Evolutionary conservation across 2,113 vertebrate species (phyloP).

Genomic region (Labrus mixtus): DNA sequence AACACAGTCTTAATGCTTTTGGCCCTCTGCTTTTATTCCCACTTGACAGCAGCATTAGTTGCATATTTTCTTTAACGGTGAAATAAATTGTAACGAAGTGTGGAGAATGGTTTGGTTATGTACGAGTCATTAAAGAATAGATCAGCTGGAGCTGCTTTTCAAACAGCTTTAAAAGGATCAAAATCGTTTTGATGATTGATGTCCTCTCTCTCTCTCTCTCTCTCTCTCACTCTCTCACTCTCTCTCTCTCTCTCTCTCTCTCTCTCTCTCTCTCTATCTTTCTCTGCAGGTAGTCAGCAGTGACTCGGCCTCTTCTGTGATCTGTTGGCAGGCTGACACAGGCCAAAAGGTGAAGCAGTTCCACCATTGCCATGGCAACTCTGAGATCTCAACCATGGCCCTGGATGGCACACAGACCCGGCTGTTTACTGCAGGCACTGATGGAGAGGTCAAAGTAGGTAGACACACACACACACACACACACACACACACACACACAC

Average conservation of each 20-base stretch:
- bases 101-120: slow-evolving; percentile 26
- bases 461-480: slow-evolving; percentile 8
- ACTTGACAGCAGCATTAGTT: slow-evolving; percentile 28
- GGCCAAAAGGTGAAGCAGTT: slow-evolving; percentile 90
- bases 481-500: neutral
- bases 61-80: slow-evolving; percentile 9
- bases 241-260: neutral
- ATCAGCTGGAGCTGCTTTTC: slow-evolving; percentile 22
- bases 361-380: slow-evolving; percentile 87
- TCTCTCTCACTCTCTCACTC: neutral
- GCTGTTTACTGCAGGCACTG: slow-evolving; percentile 84
- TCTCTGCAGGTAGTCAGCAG: slow-evolving; percentile 85
- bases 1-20: neutral
- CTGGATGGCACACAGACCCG: slow-evolving; percentile 79
- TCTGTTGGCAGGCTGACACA: slow-evolving; percentile 86
- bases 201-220: neutral
- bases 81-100: slow-evolving; percentile 39
- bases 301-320: slow-evolving; percentile 83
- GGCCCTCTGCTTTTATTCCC: slow-evolving; percentile 17
- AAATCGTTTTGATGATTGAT: slow-evolving; percentile 47
- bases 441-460: slow-evolving; percentile 83
- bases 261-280: neutral
- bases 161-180: slow-evolving; percentile 15
- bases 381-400: slow-evolving; percentile 85
- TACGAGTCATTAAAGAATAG: slow-evolving; percentile 39